phyloP scores from a whole-genome alignment of 2,113 vertebrate species.

The Prinia subflava region DNA sequence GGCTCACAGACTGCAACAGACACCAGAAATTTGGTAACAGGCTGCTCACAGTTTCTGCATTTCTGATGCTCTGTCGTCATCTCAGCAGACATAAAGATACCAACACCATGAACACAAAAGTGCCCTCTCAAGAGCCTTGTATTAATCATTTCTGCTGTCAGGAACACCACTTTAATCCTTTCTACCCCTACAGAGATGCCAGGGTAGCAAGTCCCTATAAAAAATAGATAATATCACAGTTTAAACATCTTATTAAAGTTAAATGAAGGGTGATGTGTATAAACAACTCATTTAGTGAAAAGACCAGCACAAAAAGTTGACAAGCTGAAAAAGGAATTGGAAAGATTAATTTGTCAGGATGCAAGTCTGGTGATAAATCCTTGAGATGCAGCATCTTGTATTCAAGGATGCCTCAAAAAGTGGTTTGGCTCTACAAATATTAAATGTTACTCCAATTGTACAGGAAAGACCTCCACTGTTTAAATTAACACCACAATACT shows the following conservation, averaged over 20 bases:
- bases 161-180: neutral
- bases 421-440: neutral
- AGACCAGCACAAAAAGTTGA: neutral
- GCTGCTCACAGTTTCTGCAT: neutral
- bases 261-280: neutral
- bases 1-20: neutral
- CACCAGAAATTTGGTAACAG: neutral
- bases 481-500: neutral
- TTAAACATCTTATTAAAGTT: slow-evolving; percentile 4
- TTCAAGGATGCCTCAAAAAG: neutral
- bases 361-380: neutral
- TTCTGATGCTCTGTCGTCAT: neutral
- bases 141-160: slow-evolving; percentile 1
- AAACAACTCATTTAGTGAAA: slow-evolving; percentile 2
- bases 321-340: slow-evolving; percentile 17
- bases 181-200: neutral
- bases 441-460: neutral
- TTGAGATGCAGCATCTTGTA: neutral
- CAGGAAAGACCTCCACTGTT: neutral
- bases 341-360: slow-evolving; percentile 13
- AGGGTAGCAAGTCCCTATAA: neutral
- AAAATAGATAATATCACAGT: neutral
- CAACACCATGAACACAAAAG: neutral
- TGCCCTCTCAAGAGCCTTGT: neutral
- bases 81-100: neutral